Base-by-base conservation (phyloP, 2,888 invertebrate species). In the Lasius platythorax region DNA sequence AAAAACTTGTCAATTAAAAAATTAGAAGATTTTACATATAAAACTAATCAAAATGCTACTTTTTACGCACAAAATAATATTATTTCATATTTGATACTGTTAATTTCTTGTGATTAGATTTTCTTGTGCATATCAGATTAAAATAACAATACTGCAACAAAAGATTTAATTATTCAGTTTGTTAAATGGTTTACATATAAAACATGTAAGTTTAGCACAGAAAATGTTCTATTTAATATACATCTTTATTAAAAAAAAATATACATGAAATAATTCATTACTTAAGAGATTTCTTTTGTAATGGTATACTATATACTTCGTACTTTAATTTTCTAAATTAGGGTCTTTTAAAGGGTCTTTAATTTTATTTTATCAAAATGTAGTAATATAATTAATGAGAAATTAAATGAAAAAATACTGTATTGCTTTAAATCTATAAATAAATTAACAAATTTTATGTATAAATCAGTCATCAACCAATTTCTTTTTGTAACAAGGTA, bases 361-460 rank as follows among this genome's bases (percentile, higher is more conserved):
- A 85, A 87, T 78, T 83, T 87, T 84, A 33, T 78, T 79, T 83
- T 86, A 83, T 68, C 70, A 82, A 87, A 88, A 50, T 76, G 72
- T 88, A 82, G 79, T 88, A 79, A 82, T 72, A 84, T 87, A 85
- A 87, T 50, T 12, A 66, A 28, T 64, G 50, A 64, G 46, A 75
- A 64, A 9, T 50, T 74, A 23, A 18, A 61, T 50, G 66, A 37
- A 76, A 46, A 83, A 89, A 89, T 89, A 89, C 89, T 89, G 86
- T 90, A 87, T 90, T 88, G 88, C 86, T 90, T 63, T 86, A 85
- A 72, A 66, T 78, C 84, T 89, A 87, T 28, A 37, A 74, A 83
- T 83, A 74, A 85, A 82, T 75, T 56, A 84, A 82, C 15, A 53
- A 56, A 63, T 67, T 43, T 74, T 63, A 74, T 1, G 61, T 74